Conservation (phyloP, 2,888 invertebrate species). For the Philhelius pedissequus region DNA sequence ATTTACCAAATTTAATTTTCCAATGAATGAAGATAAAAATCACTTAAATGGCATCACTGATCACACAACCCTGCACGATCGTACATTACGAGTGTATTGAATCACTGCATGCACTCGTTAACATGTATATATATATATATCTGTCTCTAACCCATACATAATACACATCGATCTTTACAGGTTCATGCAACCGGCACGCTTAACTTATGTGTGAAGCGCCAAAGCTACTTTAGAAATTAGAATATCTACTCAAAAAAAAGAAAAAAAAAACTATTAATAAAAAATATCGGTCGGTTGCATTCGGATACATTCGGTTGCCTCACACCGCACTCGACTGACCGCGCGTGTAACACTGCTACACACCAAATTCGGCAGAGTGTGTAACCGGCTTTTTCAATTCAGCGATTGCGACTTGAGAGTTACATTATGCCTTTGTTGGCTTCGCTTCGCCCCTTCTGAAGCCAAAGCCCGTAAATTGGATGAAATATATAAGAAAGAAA, state of each 20-base stretch:
- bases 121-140: background rate
- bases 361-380: conserved; percentile 69
- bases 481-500: conserved; percentile 34
- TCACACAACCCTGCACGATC: conserved; percentile 36
- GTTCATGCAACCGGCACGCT: conserved; percentile 67
- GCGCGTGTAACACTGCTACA: conserved; percentile 75
- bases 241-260: conserved; percentile 51
- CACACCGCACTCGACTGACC: conserved; percentile 79
- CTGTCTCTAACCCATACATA: background rate
- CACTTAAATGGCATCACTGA: conserved; percentile 52
- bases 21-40: conserved; percentile 39
- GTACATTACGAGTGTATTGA: background rate
- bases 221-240: conserved; percentile 62
- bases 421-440: conserved; percentile 29
- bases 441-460: background rate
- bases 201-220: conserved; percentile 43
- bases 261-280: conserved; percentile 63
- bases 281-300: conserved; percentile 78
- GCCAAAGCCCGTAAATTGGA: background rate
- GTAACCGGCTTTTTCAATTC: conserved; percentile 68
- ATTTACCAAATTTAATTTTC: conserved; percentile 30
- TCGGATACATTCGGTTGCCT: conserved; percentile 79
- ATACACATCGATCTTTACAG: conserved; percentile 55
- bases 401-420: conserved; percentile 47
- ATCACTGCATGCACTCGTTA: background rate